These are phyloP conservation scores for Passer montanus DNA, from an alignment of 2,113 vertebrate genomes.

Conservation along the genomic window DNA sequence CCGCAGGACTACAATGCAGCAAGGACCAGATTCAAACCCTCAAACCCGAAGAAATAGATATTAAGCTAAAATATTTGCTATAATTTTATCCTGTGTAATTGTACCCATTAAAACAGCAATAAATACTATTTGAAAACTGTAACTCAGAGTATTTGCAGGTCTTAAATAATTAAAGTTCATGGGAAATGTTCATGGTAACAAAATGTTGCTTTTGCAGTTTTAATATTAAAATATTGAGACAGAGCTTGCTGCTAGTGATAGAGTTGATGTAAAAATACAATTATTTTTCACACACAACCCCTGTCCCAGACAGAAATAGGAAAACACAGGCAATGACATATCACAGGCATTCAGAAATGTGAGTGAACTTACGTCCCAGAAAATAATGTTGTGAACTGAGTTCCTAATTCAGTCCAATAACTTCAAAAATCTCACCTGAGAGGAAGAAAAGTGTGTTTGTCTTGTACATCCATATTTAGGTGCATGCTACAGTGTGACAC, in stretches of 20 bases:
- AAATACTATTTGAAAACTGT: neutral
- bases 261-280: neutral
- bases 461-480: neutral
- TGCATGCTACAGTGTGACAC: rapidly evolving
- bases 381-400: neutral
- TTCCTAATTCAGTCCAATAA: neutral
- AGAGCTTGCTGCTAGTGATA: neutral
- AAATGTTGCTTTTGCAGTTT: neutral
- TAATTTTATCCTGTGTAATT: neutral
- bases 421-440: neutral
- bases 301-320: neutral
- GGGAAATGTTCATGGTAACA: neutral
- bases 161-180: neutral
- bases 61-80: neutral
- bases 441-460: neutral
- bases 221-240: neutral
- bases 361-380: neutral
- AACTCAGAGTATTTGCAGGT: neutral
- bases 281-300: neutral
- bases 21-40: neutral
- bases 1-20: neutral
- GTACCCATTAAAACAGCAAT: neutral
- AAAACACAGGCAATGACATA: neutral
- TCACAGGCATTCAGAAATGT: neutral
- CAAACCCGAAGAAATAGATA: rapidly evolving